These are phyloP conservation scores for Odontamblyopus rebecca DNA, from an alignment of 2,797 vertebrate species.

Conservation along the genomic window DNA sequence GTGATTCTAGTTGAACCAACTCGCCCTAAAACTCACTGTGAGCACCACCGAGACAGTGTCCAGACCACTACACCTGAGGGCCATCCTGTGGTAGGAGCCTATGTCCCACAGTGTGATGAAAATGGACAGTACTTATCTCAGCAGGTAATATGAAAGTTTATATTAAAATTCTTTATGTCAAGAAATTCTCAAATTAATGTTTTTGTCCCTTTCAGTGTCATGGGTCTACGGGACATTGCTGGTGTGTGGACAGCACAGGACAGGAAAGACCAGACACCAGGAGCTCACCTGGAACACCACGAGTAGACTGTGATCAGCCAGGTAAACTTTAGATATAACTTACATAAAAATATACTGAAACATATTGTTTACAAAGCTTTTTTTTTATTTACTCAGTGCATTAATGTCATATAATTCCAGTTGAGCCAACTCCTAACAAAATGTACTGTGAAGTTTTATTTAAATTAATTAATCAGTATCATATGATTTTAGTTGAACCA, in stretches of 20 bases:
- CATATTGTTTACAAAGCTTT: not conserved
- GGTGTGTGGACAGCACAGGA: slow-evolving; percentile 79
- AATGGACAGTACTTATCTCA: slow-evolving; percentile 21
- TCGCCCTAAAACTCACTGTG: slow-evolving; percentile 64
- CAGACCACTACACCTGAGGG: slow-evolving; percentile 38
- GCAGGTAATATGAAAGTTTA: no score
- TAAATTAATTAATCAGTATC: not conserved
- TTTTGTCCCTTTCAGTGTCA: slow-evolving; percentile 67
- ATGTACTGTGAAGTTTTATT: no score
- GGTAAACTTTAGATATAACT: slow-evolving; percentile 49
- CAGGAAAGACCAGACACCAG: slow-evolving; percentile 75
- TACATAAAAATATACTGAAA: not conserved
- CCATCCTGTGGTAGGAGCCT: slow-evolving; percentile 33
- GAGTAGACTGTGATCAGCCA: slow-evolving; percentile 60
- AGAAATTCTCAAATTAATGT: no score
- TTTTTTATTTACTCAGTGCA: not conserved
- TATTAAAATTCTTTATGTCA: no score
- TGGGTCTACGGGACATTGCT: slow-evolving; percentile 78
- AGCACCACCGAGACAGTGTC: slow-evolving; percentile 63
- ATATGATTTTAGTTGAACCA: slow-evolving; percentile 27
- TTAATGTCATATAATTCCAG: slow-evolving; percentile 12
- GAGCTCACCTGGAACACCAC: slow-evolving; percentile 57
- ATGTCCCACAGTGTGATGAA: slow-evolving; percentile 69
- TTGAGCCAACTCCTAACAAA: slow-evolving; percentile 20
- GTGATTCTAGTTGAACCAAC: slow-evolving; percentile 4